phyloP scores from a whole-genome alignment of 2,888 invertebrate species.

The Alitta virens region DNA sequence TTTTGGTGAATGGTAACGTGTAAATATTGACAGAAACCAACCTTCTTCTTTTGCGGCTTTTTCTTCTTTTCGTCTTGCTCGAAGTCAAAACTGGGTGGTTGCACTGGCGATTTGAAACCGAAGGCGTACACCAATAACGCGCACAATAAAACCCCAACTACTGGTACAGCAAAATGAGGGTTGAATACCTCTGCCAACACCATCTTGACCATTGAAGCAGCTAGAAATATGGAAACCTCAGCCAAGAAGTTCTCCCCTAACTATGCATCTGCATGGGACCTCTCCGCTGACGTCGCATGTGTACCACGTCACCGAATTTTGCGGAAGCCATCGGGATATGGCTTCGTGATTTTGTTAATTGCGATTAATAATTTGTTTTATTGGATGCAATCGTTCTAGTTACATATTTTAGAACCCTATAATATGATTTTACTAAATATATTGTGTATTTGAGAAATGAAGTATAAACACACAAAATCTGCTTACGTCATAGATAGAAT shows the following conservation, averaged over 20 bases:
- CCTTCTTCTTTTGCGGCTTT: constrained; percentile 4
- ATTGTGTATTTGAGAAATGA: too few relatives aligned
- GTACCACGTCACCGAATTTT: constrained; percentile 13
- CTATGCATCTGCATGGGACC: constrained; percentile 12
- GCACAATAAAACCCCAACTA: constrained; percentile 68
- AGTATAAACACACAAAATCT: background rate
- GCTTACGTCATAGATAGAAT: constrained; percentile 9
- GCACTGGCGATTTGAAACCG: constrained; percentile 76
- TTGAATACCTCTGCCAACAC: constrained; percentile 52
- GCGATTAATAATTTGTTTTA: too few relatives aligned
- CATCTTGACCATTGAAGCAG: constrained; percentile 31
- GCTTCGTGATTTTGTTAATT: too few relatives aligned
- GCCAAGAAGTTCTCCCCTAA: constrained; percentile 3
- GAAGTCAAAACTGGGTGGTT: constrained; percentile 61
- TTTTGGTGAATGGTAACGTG: background rate
- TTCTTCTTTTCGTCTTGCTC: constrained; percentile 14
- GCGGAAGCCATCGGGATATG: background rate
- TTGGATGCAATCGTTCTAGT: too few relatives aligned
- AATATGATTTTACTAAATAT: too few relatives aligned
- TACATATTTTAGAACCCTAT: too few relatives aligned
- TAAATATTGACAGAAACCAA: too few relatives aligned
- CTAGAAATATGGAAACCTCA: constrained; percentile 17
- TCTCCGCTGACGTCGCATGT: constrained; percentile 19
- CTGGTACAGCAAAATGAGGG: constrained; percentile 63
- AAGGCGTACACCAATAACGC: constrained; percentile 75